Evolutionary conservation across 92 coral and sea anemone genomes (phyloP).

Genomic region (Porites evermanni): DNA sequence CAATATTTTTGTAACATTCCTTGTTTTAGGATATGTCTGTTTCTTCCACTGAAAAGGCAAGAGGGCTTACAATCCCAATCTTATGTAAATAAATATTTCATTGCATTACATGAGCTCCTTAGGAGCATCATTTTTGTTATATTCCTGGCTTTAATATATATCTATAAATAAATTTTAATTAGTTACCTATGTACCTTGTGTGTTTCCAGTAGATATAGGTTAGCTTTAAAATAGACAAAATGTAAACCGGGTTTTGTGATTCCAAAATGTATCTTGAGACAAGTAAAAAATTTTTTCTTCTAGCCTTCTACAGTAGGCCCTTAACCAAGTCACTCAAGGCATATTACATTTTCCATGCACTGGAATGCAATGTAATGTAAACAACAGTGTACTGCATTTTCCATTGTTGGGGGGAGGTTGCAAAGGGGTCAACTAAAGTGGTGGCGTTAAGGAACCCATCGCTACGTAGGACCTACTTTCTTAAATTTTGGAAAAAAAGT

Average conservation of each 20-base stretch:
- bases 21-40: too few relatives aligned
- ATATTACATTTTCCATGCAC: background rate
- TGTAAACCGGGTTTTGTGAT: background rate
- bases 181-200: background rate
- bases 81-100: background rate
- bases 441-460: background rate
- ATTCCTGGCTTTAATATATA: too few relatives aligned
- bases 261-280: background rate
- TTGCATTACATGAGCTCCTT: background rate
- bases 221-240: background rate
- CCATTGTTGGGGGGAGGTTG: background rate
- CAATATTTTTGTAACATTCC: too few relatives aligned
- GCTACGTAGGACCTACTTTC: background rate
- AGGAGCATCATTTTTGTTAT: background rate
- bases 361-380: background rate
- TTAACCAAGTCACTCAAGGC: background rate
- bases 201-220: background rate
- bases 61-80: background rate
- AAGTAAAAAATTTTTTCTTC: background rate
- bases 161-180: too few relatives aligned
- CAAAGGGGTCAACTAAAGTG: background rate
- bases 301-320: background rate
- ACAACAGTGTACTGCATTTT: background rate
- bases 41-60: too few relatives aligned
- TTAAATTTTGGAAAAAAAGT: background rate